Conservation (phyloP, 1,140 invertebrate species). For the Temnothorax longispinosus region DNA sequence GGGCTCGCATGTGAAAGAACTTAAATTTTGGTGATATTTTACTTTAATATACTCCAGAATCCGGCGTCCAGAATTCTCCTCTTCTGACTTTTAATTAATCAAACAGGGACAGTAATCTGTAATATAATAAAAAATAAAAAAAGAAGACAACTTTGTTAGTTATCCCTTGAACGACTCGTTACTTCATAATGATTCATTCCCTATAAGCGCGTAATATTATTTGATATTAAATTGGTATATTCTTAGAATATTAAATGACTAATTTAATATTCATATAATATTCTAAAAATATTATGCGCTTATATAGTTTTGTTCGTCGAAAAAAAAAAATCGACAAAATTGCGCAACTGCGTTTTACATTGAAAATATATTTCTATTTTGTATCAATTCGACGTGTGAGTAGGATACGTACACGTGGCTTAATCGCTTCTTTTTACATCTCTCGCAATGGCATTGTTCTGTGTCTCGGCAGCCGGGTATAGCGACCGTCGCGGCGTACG, state of each 20-base stretch:
- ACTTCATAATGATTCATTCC: background rate
- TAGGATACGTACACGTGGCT: slow-evolving; percentile 59
- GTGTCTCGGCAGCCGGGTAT: background rate
- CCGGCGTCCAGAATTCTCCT: background rate
- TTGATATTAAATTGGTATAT: too few relatives aligned
- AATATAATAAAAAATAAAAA: background rate
- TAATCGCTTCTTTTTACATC: slow-evolving; percentile 52
- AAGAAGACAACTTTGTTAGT: background rate
- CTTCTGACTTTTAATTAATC: background rate
- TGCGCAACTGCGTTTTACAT: slow-evolving; percentile 35
- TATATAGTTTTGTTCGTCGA: background rate
- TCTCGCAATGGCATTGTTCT: slow-evolving; percentile 21
- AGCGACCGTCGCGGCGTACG: background rate
- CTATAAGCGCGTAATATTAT: too few relatives aligned
- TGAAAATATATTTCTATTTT: slow-evolving; percentile 75
- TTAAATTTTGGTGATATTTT: background rate
- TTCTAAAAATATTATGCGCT: too few relatives aligned
- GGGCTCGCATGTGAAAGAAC: too few relatives aligned
- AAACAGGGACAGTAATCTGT: background rate
- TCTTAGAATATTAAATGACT: too few relatives aligned
- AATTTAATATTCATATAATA: too few relatives aligned
- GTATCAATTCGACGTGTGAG: slow-evolving; percentile 56
- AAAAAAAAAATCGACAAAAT: slow-evolving; percentile 8
- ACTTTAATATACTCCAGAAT: background rate
- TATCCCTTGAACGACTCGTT: background rate